Percentiles rank a stretch among this genome's conserved stretches.
Evolutionary conservation across 2,797 vertebrate species (phyloP).

Genomic region (Crocodylus rhombifer): DNA sequence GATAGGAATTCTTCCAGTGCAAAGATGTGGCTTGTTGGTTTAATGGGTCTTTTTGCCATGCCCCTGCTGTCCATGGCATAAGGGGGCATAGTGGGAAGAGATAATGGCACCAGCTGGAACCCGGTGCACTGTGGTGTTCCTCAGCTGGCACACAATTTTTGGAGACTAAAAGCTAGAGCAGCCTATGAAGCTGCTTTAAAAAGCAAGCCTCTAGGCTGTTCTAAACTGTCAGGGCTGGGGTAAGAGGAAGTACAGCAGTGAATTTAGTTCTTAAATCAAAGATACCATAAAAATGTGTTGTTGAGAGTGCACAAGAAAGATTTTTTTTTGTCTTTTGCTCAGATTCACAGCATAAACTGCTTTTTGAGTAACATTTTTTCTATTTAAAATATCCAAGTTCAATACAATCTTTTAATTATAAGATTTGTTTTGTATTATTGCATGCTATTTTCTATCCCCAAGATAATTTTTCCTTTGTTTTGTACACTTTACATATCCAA

Average conservation of each 20-base stretch:
- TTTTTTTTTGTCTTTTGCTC: neutral
- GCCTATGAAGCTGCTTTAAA: neutral
- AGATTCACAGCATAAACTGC: neutral
- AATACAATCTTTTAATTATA: neutral
- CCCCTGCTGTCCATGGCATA: too few species aligned
- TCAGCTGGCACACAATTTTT: neutral
- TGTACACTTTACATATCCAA: neutral
- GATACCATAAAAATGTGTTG: neutral
- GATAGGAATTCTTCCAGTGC: neutral
- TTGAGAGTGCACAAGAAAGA: neutral
- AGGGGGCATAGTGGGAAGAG: fast-evolving
- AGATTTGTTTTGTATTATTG: neutral
- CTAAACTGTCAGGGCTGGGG: neutral
- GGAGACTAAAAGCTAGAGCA: neutral
- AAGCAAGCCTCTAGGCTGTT: neutral
- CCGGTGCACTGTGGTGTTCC: neutral
- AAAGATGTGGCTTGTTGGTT: neutral
- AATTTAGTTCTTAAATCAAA: neutral
- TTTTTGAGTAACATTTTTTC: neutral
- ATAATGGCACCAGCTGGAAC: neutral
- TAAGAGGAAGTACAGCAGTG: neutral
- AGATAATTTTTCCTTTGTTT: neutral
- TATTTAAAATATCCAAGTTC: neutral
- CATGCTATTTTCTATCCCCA: neutral
- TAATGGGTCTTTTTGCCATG: neutral